These are phyloP conservation scores for Podarcis raffonei DNA, from an alignment of 2,113 vertebrate genomes.

Conservation along the genomic window DNA sequence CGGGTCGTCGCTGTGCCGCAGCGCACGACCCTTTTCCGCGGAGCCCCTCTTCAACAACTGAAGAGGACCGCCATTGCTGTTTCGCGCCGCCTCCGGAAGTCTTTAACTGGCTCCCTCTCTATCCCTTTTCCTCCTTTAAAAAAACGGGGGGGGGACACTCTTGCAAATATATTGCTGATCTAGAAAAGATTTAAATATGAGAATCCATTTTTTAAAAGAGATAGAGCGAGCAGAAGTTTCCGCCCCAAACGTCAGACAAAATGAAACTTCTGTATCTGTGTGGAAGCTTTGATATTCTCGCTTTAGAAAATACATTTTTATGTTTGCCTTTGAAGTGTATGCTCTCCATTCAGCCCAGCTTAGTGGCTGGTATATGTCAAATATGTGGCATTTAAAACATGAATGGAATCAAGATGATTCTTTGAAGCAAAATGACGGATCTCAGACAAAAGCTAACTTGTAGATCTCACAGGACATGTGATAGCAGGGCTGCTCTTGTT, in stretches of 20 bases:
- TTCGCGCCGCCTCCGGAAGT: too few species aligned
- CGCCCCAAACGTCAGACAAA: slow-evolving; percentile 34
- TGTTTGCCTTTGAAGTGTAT: slow-evolving; percentile 41
- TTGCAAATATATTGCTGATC: slow-evolving; percentile 42
- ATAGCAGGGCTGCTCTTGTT: neutral
- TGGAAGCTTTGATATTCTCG: slow-evolving; percentile 38
- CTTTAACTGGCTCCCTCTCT: slow-evolving; percentile 29
- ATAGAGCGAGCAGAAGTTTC: slow-evolving; percentile 12
- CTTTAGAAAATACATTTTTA: slow-evolving; percentile 35
- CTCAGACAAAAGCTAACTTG: slow-evolving; percentile 36
- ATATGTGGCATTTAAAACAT: slow-evolving; percentile 43
- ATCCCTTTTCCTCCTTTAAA: slow-evolving; percentile 23
- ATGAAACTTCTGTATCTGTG: slow-evolving; percentile 17
- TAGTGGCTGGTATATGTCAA: slow-evolving; percentile 46
- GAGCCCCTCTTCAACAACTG: too few species aligned
- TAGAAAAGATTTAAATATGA: slow-evolving; percentile 26
- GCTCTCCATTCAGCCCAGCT: slow-evolving; percentile 28
- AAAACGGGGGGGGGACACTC: slow-evolving; percentile 16
- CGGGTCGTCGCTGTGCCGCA: too few species aligned
- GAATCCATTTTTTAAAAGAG: neutral
- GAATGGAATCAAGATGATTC: slow-evolving; percentile 42
- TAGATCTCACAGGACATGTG: slow-evolving; percentile 11
- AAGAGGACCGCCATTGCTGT: too few species aligned
- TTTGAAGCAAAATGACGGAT: slow-evolving; percentile 51
- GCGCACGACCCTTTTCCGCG: too few species aligned